Evolutionary conservation across 1,140 invertebrate species (phyloP).

Genomic region (Muscidifurax raptorellus): DNA sequence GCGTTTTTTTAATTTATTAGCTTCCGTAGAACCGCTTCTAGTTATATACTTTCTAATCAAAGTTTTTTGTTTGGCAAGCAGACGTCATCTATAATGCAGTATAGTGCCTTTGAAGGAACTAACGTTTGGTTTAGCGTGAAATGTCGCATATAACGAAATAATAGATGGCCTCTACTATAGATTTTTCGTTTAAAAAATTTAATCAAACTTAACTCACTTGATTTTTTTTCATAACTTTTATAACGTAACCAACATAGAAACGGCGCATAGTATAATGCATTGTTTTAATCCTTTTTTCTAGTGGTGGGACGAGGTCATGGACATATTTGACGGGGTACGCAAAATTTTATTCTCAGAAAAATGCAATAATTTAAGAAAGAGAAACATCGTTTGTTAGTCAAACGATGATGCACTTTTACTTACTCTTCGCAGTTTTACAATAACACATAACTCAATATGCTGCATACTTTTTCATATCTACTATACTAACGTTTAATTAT

Average conservation of each 20-base stretch:
- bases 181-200: conserved; percentile 18
- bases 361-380: conserved; percentile 54
- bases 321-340: conserved; percentile 94
- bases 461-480: neutral
- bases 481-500: conserved; percentile 31
- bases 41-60: conserved; percentile 26
- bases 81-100: conserved; percentile 32
- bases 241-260: conserved; percentile 45
- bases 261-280: conserved; percentile 70
- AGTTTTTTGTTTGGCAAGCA: conserved; percentile 19
- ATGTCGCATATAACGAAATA: neutral
- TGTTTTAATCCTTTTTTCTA: conserved; percentile 83
- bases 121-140: neutral
- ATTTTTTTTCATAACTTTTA: conserved; percentile 26
- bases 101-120: neutral
- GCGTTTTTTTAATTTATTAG: conserved; percentile 57
- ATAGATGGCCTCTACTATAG: conserved; percentile 41
- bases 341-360: conserved; percentile 70
- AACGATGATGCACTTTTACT: conserved; percentile 39
- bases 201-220: conserved; percentile 18
- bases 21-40: conserved; percentile 69
- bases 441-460: neutral
- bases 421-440: conserved; percentile 41
- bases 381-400: neutral
- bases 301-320: conserved; percentile 95